These are phyloP conservation scores for Nesoenas mayeri DNA, from an alignment of 2,113 vertebrate species.

Conservation along the genomic window DNA sequence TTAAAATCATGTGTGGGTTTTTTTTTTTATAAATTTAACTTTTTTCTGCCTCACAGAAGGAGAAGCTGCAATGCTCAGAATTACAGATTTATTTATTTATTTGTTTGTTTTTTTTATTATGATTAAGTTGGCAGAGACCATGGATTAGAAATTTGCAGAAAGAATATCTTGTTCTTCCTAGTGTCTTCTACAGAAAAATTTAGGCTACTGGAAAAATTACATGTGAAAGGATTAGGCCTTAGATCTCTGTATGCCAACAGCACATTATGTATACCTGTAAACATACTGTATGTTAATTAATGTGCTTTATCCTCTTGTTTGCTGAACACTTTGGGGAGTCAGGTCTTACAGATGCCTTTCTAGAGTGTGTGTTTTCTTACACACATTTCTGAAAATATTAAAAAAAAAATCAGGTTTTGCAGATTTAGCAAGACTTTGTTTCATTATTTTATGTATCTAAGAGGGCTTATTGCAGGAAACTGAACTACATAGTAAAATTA, in stretches of 20 bases:
- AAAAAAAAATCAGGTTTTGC: neutral
- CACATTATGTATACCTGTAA: neutral
- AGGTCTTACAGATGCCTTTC: neutral
- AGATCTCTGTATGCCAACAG: neutral
- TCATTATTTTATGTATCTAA: constrained; percentile 21
- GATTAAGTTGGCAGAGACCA: neutral
- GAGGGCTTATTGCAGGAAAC: constrained; percentile 49
- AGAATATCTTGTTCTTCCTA: neutral
- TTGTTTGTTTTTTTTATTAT: neutral
- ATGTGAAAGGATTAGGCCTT: neutral
- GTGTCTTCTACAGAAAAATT: neutral
- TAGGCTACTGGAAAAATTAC: neutral
- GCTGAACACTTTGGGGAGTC: neutral
- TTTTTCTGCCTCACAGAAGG: neutral
- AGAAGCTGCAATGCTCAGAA: neutral
- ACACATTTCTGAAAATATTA: neutral
- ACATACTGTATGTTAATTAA: neutral
- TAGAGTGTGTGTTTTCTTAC: neutral
- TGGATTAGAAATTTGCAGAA: neutral
- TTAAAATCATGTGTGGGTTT: neutral
- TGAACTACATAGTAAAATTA: constrained; percentile 51
- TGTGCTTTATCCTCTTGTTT: neutral
- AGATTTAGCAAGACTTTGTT: neutral
- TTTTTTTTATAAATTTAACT: neutral
- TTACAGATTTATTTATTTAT: neutral